phyloP scores from a whole-genome alignment of 2,888 invertebrate genomes.

The Nebria salina region DNA sequence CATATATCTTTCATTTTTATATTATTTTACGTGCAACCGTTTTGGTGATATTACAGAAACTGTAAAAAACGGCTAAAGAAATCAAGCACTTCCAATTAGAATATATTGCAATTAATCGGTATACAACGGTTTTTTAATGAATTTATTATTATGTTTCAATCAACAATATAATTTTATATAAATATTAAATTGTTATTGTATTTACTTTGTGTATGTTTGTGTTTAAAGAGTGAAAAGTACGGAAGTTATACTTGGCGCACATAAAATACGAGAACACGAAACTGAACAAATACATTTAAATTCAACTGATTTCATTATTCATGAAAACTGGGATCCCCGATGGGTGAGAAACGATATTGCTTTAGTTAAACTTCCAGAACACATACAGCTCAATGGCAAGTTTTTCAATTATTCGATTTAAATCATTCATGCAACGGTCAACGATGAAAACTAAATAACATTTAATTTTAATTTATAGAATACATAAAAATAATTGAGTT shows the following conservation, averaged over 20 bases:
- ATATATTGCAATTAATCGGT: no score
- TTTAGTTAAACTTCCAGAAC: slow-evolving; percentile 30
- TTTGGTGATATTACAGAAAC: no score
- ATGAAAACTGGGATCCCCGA: slow-evolving; percentile 57
- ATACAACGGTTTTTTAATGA: no score
- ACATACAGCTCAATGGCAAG: slow-evolving; percentile 23
- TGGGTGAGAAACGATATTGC: slow-evolving; percentile 47
- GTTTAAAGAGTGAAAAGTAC: slow-evolving; percentile 48
- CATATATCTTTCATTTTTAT: no score
- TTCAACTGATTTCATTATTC: slow-evolving; percentile 56
- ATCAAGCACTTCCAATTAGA: no score
- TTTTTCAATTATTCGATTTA: slow-evolving; percentile 3
- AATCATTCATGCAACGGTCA: neutral
- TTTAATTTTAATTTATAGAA: slow-evolving; percentile 9
- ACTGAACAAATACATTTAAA: slow-evolving; percentile 53
- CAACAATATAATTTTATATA: neutral
- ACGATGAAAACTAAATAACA: neutral
- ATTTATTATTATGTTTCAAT: neutral
- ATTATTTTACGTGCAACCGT: no score
- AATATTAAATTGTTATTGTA: neutral
- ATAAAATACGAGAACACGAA: slow-evolving; percentile 56
- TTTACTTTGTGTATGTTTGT: neutral
- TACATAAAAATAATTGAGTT: slow-evolving; percentile 24
- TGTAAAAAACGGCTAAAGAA: no score
- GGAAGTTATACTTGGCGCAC: slow-evolving; percentile 53